These are phyloP conservation scores for Rhabdophis nuchalis DNA, from an alignment of 2,797 vertebrate genomes.

Conservation along the genomic window DNA sequence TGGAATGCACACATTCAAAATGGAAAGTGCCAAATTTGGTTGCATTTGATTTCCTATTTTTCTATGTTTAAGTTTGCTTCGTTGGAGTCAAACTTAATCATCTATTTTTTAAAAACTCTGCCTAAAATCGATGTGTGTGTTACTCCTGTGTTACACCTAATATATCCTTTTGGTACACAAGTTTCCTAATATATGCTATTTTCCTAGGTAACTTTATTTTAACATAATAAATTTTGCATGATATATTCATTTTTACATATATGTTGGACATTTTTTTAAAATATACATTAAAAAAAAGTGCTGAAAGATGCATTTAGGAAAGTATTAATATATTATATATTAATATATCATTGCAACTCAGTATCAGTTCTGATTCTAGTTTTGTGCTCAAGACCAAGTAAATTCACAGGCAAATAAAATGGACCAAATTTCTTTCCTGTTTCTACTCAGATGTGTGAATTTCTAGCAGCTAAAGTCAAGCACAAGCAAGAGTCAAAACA, in stretches of 20 bases:
- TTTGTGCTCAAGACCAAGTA: not conserved
- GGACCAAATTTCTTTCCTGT: not conserved
- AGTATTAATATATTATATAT: not conserved
- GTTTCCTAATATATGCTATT: not conserved
- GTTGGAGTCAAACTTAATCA: not conserved
- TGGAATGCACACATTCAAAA: not conserved
- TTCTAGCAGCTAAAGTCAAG: not conserved
- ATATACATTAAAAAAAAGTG: no score
- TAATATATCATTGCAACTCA: not conserved
- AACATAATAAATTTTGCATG: not conserved
- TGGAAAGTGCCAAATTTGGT: not conserved
- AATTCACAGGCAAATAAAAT: not conserved
- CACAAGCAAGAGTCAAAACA: not conserved
- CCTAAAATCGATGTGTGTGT: not conserved
- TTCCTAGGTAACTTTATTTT: not conserved
- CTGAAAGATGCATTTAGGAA: not conserved
- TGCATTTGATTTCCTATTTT: not conserved
- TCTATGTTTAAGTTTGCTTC: not conserved
- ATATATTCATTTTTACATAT: not conserved
- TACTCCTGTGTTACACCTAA: not conserved
- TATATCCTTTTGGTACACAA: not conserved
- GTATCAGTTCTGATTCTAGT: not conserved
- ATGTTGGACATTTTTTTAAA: not conserved
- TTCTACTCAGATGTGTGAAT: not conserved
- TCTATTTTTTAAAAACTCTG: not conserved